These are phyloP conservation scores for Lycodopsis pacificus DNA, from an alignment of 2,797 vertebrate genomes.

Conservation along the genomic window DNA sequence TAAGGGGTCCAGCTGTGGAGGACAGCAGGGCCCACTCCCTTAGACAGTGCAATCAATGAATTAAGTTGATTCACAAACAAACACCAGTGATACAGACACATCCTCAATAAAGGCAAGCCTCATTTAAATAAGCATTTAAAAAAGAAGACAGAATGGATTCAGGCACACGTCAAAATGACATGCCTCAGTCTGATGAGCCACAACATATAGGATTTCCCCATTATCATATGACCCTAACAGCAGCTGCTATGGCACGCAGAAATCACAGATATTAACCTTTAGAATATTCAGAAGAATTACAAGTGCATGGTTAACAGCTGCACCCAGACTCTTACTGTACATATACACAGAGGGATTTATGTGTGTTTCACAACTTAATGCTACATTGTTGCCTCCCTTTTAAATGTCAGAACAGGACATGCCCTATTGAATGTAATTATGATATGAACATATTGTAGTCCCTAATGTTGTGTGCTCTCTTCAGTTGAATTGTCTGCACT, in stretches of 20 bases:
- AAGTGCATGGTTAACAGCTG: constrained; percentile 26
- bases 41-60: constrained; percentile 21
- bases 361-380: constrained; percentile 38
- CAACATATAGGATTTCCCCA: constrained; percentile 9
- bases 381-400: constrained; percentile 42
- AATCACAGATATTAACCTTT: constrained; percentile 55
- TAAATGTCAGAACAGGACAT: constrained; percentile 57
- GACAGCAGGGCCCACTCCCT: neutral
- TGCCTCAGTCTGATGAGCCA: neutral
- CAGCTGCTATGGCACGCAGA: constrained; percentile 2
- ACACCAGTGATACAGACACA: neutral
- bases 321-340: constrained; percentile 11
- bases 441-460: constrained; percentile 42
- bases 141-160: neutral
- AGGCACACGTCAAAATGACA: constrained; percentile 19
- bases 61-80: constrained; percentile 15
- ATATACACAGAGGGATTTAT: constrained; percentile 23
- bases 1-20: constrained; percentile 26
- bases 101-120: neutral
- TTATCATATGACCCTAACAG: constrained; percentile 18
- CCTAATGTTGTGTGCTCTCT: constrained; percentile 36
- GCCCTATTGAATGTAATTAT: constrained; percentile 59
- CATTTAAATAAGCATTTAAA: constrained; percentile 8
- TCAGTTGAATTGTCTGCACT: constrained; percentile 60
- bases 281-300: constrained; percentile 42